Evolutionary conservation across 1,140 invertebrate species (phyloP), one percentile per base, ranked within the genome.

Genomic region (Linepithema humile): DNA sequence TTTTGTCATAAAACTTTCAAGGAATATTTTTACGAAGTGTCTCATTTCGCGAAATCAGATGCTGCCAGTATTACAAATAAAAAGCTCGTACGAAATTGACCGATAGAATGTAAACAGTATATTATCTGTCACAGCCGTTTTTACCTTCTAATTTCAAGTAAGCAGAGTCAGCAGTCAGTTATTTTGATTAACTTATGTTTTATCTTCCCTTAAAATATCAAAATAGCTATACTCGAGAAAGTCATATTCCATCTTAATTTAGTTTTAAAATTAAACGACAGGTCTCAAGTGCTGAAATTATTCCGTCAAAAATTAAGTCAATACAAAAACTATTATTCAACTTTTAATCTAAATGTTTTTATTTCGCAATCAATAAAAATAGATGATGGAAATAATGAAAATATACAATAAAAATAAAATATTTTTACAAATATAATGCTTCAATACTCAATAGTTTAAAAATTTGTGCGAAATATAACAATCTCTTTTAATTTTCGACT

Each of bases 1-100:
- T 74, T 80, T 43, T 60, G 40, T 32, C 57, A 74, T 64, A 57
- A 65, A 82, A 87, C 38, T 84, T 88, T 82, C 55, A 70, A 80
- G 50, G 29, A 50, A 75, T 23, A 48, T 74, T n/a, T n/a, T n/a
- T n/a, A n/a, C n/a, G n/a, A n/a, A n/a, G n/a, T n/a, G n/a, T n/a
- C n/a, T n/a, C n/a, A n/a, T 84, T 43, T 73, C 35, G 7, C 57
- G 67, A 35, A 59, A 67, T 32, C 10, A 10, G 10, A 65, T 10
- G 45, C 64, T 83, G 53, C 60, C 35, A 64, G 45, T 43, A 53
- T 48, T 59, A 10, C 60, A 29, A 87, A 70, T 40, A 43, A 55
- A 9, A 73, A 65, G 43, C 60, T 65, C 45, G 40, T 73, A 43
- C 23, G 35, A 38, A 87, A 88, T 87, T 74, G 67, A 87, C 73